These are phyloP conservation scores for Rutpela maculata DNA, from an alignment of 2,888 invertebrate species.

Conservation along the genomic window DNA sequence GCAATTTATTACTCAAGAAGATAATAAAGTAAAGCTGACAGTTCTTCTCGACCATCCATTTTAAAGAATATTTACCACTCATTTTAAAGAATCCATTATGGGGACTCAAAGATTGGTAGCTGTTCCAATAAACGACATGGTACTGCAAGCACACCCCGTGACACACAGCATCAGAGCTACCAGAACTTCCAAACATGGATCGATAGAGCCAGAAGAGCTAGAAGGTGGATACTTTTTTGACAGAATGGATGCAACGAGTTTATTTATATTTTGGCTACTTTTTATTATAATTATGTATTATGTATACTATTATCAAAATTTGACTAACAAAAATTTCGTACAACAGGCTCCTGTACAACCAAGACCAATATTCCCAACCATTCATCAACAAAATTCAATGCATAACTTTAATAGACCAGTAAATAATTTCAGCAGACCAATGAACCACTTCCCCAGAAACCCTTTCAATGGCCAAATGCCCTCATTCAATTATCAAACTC, in stretches of 20 bases:
- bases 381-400: too few species aligned
- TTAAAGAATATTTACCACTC: not conserved
- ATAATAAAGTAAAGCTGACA: not conserved
- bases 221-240: conserved; percentile 7
- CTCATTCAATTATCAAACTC: too few species aligned
- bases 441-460: too few species aligned
- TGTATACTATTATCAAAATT: too few species aligned
- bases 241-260: conserved; percentile 11
- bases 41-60: not conserved
- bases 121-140: conserved; percentile 10
- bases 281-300: conserved; percentile 17
- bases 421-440: too few species aligned
- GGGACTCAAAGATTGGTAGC: conserved; percentile 27
- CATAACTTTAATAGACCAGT: too few species aligned
- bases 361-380: too few species aligned
- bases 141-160: not conserved
- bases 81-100: not conserved
- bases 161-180: too few species aligned
- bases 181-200: not conserved
- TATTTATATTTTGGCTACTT: conserved; percentile 25
- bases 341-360: too few species aligned
- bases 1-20: too few species aligned
- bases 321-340: too few species aligned
- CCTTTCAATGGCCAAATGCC: too few species aligned
- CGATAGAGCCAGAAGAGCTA: not conserved